These are phyloP conservation scores for Kradibia gibbosae DNA, from an alignment of 1,140 invertebrate genomes.

Conservation along the genomic window DNA sequence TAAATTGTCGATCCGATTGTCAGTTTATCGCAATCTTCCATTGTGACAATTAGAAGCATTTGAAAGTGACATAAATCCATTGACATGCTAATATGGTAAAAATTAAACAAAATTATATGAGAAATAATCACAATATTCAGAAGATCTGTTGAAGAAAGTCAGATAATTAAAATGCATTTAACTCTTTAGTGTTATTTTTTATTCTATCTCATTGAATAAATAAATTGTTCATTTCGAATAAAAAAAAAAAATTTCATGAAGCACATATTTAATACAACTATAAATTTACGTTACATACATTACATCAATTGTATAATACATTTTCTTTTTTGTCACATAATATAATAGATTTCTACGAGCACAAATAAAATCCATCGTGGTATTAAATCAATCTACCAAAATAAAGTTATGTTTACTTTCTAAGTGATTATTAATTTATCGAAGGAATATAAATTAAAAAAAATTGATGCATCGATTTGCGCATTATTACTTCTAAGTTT, in stretches of 20 bases:
- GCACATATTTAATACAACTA: no score
- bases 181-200: neutral
- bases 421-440: no score
- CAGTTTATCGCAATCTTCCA: no score
- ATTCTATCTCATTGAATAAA: neutral
- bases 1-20: no score
- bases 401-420: neutral
- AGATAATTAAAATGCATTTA: neutral
- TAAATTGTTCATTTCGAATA: neutral
- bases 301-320: neutral
- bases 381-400: neutral
- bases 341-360: neutral
- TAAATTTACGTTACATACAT: neutral
- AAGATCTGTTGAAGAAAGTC: no score
- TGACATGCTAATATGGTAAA: no score
- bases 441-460: no score
- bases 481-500: no score
- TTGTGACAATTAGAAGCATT: neutral
- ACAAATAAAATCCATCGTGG: neutral
- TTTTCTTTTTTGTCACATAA: neutral
- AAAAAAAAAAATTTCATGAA: neutral
- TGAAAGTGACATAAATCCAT: neutral
- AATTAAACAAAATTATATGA: no score
- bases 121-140: no score
- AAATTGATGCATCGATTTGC: no score